These are phyloP conservation scores for Proales similis DNA, from an alignment of 1,140 invertebrate species.

Conservation along the genomic window DNA sequence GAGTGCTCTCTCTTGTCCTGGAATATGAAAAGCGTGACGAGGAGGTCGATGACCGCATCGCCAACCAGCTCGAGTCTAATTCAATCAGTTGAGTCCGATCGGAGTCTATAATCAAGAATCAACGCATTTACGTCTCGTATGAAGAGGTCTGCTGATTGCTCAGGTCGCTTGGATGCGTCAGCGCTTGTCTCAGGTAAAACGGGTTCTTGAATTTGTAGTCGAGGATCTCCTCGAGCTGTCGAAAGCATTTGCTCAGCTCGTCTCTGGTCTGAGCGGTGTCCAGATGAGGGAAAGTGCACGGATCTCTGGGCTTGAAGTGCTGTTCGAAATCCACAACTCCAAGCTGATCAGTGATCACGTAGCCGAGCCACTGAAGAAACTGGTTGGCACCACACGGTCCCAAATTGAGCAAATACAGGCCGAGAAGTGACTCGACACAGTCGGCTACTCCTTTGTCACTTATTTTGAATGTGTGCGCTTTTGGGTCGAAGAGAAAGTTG, in stretches of 20 bases:
- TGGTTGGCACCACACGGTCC: constrained; percentile 82
- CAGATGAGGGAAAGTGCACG: not conserved
- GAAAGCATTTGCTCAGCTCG: not conserved
- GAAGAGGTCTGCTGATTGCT: constrained; percentile 17
- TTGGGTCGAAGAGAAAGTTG: constrained; percentile 60
- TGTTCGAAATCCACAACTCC: not conserved
- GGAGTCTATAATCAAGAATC: not conserved
- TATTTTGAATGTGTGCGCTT: constrained; percentile 55
- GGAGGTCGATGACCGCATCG: constrained; percentile 36
- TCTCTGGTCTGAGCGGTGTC: not conserved
- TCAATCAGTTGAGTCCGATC: not conserved
- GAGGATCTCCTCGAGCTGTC: constrained; percentile 12
- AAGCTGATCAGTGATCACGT: constrained; percentile 59
- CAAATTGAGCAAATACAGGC: constrained; percentile 88
- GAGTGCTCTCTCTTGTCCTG: constrained; percentile 59
- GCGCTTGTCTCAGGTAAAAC: constrained; percentile 11
- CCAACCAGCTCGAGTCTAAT: constrained; percentile 31
- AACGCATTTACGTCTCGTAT: constrained; percentile 27
- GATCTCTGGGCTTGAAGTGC: not conserved
- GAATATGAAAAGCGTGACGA: constrained; percentile 32
- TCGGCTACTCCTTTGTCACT: constrained; percentile 98
- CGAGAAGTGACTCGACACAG: constrained; percentile 93
- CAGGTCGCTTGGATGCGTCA: constrained; percentile 33
- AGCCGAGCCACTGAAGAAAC: constrained; percentile 96
- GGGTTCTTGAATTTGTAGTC: constrained; percentile 36